Base-by-base conservation (phyloP, 1,140 invertebrate species). In the Ceratina calcarata region DNA sequence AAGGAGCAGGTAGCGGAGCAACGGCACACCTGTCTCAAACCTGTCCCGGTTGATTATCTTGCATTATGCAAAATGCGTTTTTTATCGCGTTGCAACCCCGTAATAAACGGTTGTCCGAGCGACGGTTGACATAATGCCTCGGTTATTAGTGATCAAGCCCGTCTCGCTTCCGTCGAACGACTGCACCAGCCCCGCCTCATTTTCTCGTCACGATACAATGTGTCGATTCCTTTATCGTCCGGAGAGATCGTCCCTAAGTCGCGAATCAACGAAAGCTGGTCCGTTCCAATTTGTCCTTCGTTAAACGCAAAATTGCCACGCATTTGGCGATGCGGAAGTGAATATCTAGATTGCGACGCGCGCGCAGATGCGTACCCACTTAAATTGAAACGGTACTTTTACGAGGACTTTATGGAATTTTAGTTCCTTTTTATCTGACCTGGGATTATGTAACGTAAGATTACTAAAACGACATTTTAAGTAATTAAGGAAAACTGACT, bases 111-210 rank as follows among this genome's bases (percentile, higher is more conserved):
- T 90, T 93, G 91, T 91, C 90, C 83, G 78, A 67, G 76, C 86
- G 88, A 89, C 90, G 89, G 91, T 93, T 93, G 92, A 93, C 92
- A 93, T 92, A 92, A 93, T 92, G 86, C 90, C 87, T 83, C 86
- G 86, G 86, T 88, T 89, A 91, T 93, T 92, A 92, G 87, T 82
- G 88, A 91, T 91, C 85, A 84, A 90, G 55, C 88, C 87, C 84
- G 87, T 91, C 89, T 90, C 89, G 73, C 86, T 85, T 86, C 83
- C 86, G 37, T 45, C 37, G 37, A 85, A 82, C 62, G 62, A 27
- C 24, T 55, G 20, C 49, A 10, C 20, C n/a, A 16, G 2, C 6
- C 15, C 16, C 16, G 0, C 65, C 13, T 2, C 15, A 1, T 16
- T 7, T 13, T 51, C 22, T 18, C 7, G 22, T 58, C 57, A 32